Evolutionary conservation across 53 echinoderm and acorn worm species (phyloP).

Genomic region (Hippasteria phrygiana): DNA sequence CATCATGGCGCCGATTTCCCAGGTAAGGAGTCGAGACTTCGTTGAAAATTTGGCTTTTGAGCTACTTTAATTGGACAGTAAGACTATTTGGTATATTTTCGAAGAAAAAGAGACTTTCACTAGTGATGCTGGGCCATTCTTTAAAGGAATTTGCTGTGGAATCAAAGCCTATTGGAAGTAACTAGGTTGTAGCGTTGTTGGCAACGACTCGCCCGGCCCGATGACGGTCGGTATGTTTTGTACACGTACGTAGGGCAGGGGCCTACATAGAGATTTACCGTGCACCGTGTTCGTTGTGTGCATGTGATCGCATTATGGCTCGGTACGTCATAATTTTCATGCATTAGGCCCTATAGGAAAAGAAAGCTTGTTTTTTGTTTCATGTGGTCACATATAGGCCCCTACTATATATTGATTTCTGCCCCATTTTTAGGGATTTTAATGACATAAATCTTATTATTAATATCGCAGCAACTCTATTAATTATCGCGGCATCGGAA

Average conservation of each 20-base stretch:
- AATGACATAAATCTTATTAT: too few species aligned
- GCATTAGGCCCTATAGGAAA: too few species aligned
- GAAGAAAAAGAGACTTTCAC: neutral
- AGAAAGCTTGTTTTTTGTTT: too few species aligned
- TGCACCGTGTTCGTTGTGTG: too few species aligned
- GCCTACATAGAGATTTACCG: neutral
- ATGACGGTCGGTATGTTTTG: neutral
- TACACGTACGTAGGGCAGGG: neutral
- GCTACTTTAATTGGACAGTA: neutral
- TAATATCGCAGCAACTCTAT: too few species aligned
- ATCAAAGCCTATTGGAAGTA: constrained; percentile 3
- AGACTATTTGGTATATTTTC: neutral
- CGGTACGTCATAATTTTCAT: too few species aligned
- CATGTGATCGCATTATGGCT: too few species aligned
- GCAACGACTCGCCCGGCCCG: constrained; percentile 36
- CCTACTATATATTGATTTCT: too few species aligned
- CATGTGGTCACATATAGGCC: too few species aligned
- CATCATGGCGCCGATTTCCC: constrained; percentile 76
- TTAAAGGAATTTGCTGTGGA: neutral
- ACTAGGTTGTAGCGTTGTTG: constrained; percentile 58
- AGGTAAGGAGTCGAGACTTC: constrained; percentile 29
- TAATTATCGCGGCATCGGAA: too few species aligned
- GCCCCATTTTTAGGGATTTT: too few species aligned
- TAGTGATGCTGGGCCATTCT: neutral
- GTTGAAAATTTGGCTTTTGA: neutral